These are phyloP conservation scores for Pterois miles DNA, from an alignment of 2,797 vertebrate species.

Conservation along the genomic window DNA sequence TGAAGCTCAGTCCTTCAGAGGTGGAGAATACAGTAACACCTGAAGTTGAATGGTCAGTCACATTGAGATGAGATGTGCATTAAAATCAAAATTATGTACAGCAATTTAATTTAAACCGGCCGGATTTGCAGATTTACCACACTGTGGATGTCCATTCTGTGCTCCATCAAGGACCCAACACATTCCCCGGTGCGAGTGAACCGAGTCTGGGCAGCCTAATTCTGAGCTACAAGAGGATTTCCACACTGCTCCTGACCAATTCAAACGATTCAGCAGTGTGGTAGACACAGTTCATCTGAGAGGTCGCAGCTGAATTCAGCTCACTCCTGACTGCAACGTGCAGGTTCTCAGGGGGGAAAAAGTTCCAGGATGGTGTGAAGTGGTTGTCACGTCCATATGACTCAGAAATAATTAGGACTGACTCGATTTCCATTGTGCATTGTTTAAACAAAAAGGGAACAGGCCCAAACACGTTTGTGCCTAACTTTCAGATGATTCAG, in stretches of 20 bases:
- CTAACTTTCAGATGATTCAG: conserved; percentile 16
- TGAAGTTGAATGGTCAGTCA: conserved; percentile 29
- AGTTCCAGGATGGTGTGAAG: neutral
- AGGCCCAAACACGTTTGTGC: neutral
- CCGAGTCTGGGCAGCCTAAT: conserved; percentile 29
- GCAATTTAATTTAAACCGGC: conserved; percentile 36
- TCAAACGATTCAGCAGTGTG: conserved; percentile 36
- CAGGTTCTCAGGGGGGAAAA: neutral
- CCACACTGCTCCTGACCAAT: conserved; percentile 24
- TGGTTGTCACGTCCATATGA: neutral
- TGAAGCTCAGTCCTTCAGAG: neutral
- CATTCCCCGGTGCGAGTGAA: conserved; percentile 17
- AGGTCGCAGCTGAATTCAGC: conserved; percentile 16
- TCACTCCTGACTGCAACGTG: neutral
- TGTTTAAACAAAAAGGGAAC: neutral
- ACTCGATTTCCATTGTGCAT: neutral
- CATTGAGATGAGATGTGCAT: conserved; percentile 1
- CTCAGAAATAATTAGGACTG: neutral
- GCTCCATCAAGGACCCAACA: conserved; percentile 27
- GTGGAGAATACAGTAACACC: neutral
- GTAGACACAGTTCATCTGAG: conserved; percentile 27
- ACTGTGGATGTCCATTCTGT: conserved; percentile 19
- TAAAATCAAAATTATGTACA: conserved; percentile 39
- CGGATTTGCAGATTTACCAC: conserved; percentile 43
- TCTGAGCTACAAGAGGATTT: conserved; percentile 47